A percentile compares a stretch with the other conserved stretches of the same genome.
Evolutionary conservation across 2,113 vertebrate species (phyloP).

Genomic region (Trichomycterus rosablanca): DNA sequence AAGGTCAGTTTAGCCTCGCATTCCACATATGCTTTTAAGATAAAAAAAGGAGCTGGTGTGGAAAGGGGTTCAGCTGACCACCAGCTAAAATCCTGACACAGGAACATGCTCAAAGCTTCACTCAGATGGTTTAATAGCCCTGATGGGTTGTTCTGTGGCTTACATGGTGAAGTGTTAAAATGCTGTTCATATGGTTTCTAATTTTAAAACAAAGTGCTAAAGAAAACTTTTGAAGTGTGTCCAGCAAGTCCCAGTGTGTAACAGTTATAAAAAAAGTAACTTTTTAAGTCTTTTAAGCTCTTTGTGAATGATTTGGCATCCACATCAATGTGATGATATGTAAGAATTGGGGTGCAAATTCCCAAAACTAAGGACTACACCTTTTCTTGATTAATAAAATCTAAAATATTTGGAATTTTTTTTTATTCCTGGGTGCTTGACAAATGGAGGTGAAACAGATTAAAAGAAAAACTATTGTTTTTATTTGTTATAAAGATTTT

Average conservation of each 20-base stretch:
- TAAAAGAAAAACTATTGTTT: no score
- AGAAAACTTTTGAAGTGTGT: neutral
- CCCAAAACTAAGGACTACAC: no score
- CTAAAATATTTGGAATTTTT: no score
- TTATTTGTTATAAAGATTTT: no score
- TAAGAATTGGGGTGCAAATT: no score
- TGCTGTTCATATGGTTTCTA: neutral
- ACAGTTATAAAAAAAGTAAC: no score
- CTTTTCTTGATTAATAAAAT: no score
- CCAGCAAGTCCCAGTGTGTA: neutral
- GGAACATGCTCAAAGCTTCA: constrained; percentile 11
- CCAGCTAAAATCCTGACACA: constrained; percentile 8
- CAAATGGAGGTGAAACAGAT: no score
- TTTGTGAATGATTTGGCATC: no score
- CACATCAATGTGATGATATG: no score
- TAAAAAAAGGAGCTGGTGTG: neutral
- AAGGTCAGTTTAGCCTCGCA: constrained; percentile 16
- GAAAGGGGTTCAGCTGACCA: neutral
- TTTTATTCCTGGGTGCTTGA: no score
- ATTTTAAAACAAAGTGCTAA: neutral
- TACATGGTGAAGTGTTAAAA: constrained; percentile 17
- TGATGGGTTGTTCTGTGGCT: constrained; percentile 2
- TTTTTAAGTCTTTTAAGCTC: no score
- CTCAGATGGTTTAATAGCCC: constrained; percentile 3
- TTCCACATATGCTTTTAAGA: constrained; percentile 5